These are phyloP conservation scores for Heliornis fulica DNA, from an alignment of 2,113 vertebrate species.

Conservation along the genomic window DNA sequence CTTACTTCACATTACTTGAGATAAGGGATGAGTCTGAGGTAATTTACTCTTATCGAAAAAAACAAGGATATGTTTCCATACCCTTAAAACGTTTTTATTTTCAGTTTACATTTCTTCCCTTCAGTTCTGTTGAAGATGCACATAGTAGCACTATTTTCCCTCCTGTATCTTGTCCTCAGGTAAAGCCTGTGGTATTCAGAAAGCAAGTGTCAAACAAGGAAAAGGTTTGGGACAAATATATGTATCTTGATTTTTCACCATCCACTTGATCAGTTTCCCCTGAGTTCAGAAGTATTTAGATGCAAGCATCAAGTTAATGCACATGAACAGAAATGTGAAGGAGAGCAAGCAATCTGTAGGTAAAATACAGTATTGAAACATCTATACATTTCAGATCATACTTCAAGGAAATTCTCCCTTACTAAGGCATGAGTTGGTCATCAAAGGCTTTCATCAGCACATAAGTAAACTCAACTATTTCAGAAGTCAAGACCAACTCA, in stretches of 20 bases:
- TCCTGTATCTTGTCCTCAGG: neutral
- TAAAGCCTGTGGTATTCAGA: neutral
- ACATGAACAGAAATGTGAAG: neutral
- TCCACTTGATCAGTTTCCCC: neutral
- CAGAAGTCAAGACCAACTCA: neutral
- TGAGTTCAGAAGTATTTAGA: neutral
- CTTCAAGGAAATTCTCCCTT: neutral
- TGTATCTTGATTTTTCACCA: neutral
- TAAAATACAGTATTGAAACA: neutral
- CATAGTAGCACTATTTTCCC: neutral
- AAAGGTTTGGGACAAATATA: neutral
- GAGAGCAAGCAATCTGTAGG: neutral
- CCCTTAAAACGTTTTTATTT: neutral
- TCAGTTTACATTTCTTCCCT: neutral
- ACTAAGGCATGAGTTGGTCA: neutral
- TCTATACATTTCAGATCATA: neutral
- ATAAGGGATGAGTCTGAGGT: no score
- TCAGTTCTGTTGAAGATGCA: neutral
- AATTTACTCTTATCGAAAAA: neutral
- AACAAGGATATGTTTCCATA: neutral
- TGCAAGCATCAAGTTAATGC: neutral
- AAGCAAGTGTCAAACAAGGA: neutral
- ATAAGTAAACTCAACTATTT: neutral
- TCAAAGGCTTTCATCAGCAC: neutral
- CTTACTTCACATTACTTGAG: neutral